Base-by-base conservation (phyloP, 30 jellyfish, hydroid and myxozoan genomes). In the Morbakka virulenta region DNA sequence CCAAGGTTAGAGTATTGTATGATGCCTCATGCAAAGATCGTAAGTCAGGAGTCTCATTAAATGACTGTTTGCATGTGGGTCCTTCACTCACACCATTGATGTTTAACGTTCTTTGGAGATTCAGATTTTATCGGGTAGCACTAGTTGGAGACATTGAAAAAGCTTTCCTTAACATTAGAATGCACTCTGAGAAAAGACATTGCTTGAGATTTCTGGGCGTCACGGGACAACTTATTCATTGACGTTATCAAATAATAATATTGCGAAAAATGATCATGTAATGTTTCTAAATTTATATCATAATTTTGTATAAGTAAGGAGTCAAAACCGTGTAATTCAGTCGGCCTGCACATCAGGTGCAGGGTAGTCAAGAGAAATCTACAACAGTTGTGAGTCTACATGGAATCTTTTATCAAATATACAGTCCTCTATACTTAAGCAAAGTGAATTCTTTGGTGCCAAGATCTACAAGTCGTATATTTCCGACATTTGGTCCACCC, bases 161-260 rank as follows among this genome's bases (percentile, higher is more conserved):
- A n/a, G n/a, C n/a, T n/a, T n/a, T n/a, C n/a, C n/a, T n/a, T n/a
- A n/a, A n/a, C n/a, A n/a, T n/a, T 14, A 52, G 52, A 33, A 48
- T 74, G 13, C 81, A 64, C 49, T 79, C 81, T 12, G 0, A 63
- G 35, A 69, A 76, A 25, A 17, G 81, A 14, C 79, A 76, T 35
- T 23, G 64, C 79, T 41, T 76, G 57, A 67, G 89, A 35, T 79
- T 79, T 49, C 30, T 64, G 64, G 64, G 84, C 72, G 17, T 79
- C 11, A 76, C 61, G 32, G 87, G 57, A 41, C 57, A 41, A 17
- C 17, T 41, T 41, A 41, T 9, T 6, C 57, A 41, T 41, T 41
- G 57, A 41, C 17, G 57, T 41, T 41, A 41, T 41, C 13, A 17
- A 41, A 41, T 41, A 41, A 41, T 41, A 41, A 41, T 17, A 41